phyloP scores from a whole-genome alignment of 2,797 vertebrate genomes.

The Cyclura pinguis region DNA sequence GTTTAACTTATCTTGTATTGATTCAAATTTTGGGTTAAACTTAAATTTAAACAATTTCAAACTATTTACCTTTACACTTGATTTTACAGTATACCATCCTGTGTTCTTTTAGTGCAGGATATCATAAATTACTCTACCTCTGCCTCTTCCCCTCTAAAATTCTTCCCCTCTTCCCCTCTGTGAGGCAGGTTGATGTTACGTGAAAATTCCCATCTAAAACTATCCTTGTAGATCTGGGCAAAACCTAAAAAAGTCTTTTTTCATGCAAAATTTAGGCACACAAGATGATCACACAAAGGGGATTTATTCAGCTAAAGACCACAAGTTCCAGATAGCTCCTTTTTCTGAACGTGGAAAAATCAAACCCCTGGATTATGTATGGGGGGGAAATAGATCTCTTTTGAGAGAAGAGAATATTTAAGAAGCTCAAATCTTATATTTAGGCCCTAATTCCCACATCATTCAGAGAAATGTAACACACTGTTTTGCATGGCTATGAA shows the following conservation, averaged over 20 bases:
- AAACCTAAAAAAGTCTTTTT: neutral
- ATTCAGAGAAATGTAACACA: neutral
- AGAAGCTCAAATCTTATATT: conserved; percentile 7
- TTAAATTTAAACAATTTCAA: no score
- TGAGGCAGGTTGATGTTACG: no score
- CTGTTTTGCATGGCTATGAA: neutral
- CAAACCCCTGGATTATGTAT: neutral
- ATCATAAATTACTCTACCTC: no score
- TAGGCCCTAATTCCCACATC: conserved; percentile 14
- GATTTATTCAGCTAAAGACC: neutral
- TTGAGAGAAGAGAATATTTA: neutral
- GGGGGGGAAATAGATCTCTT: rapidly evolving
- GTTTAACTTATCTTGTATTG: no score
- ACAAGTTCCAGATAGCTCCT: neutral
- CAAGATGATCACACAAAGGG: neutral
- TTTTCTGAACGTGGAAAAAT: rapidly evolving
- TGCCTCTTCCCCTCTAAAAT: no score
- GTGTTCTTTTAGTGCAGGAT: no score
- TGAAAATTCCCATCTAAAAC: no score
- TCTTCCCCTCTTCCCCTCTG: no score
- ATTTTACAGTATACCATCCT: no score
- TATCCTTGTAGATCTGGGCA: no score
- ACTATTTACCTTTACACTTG: no score
- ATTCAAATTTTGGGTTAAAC: no score
- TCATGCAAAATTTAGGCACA: neutral